phyloP scores from a whole-genome alignment of 2,888 invertebrate genomes.

The Coenonympha glycerion region DNA sequence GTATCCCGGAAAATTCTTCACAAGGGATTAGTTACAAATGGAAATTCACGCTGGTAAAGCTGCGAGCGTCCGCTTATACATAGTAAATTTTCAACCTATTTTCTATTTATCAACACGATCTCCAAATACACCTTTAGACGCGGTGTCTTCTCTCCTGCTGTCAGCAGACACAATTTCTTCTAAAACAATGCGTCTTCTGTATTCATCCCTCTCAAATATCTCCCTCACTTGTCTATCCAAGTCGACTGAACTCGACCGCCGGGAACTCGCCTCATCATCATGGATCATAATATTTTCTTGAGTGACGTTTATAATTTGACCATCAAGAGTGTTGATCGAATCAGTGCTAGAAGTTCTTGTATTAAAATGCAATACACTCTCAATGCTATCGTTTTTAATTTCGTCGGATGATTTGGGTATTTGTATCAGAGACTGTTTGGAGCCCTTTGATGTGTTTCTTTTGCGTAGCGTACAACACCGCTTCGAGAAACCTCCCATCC shows the following conservation, averaged over 20 bases:
- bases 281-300: slow-evolving; percentile 54
- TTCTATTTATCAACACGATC: slow-evolving; percentile 34
- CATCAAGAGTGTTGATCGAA: slow-evolving; percentile 54
- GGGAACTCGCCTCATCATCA: slow-evolving; percentile 45
- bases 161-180: slow-evolving; percentile 32
- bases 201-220: slow-evolving; percentile 56
- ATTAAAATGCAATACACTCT: slow-evolving; percentile 38
- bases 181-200: slow-evolving; percentile 33
- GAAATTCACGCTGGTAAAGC: too few species aligned
- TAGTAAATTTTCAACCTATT: too few species aligned
- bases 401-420: slow-evolving; percentile 32
- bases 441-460: slow-evolving; percentile 32
- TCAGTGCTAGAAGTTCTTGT: slow-evolving; percentile 41
- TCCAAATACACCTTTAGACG: slow-evolving; percentile 49
- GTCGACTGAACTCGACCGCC: slow-evolving; percentile 60
- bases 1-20: too few species aligned
- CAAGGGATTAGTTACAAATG: too few species aligned
- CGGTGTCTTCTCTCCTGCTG: slow-evolving; percentile 35
- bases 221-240: slow-evolving; percentile 61
- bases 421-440: slow-evolving; percentile 40
- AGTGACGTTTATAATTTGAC: slow-evolving; percentile 53
- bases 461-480: slow-evolving; percentile 53
- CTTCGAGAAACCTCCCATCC: slow-evolving; percentile 81
- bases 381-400: slow-evolving; percentile 28
- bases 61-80: too few species aligned